Evolutionary conservation across 92 coral and sea anemone genomes (phyloP), one percentile per base, ranked within the genome.

Genomic region (Parazoanthus darwini): DNA sequence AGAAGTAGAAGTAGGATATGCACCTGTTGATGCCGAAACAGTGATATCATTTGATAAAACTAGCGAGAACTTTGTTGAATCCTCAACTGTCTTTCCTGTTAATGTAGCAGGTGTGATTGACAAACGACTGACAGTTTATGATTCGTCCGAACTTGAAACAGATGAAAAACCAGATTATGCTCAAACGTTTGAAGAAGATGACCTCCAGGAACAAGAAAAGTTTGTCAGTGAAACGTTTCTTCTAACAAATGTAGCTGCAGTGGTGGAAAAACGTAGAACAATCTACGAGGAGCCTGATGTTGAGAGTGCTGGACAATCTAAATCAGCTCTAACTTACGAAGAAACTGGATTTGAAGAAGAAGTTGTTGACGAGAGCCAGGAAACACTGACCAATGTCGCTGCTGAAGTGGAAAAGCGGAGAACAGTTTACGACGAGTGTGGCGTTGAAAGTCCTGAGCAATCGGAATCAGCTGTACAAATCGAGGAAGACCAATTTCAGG

Each of bases 401-500:
- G 59, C 38, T 51, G 82, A 70, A 50, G 79, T 63, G 4, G 93
- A 90, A 8, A 89, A 44, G 75, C 82, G 79, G 20, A 78, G 42
- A 16, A 80, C 80, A 82, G 8, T 74, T 58, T 77, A 78, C 39
- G 77, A 56, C 43, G 90, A 78, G 8, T 56, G 72, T 15, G 59
- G 22, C 0, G 38, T 39, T 48, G 90, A 90, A 22, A 26, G n/a
- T 56, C 39, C 89, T 8, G 70, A 58, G 36, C 48, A 74, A 56
- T 5, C 74, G 25, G 80, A 73, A 20, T 54, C 81, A 72, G 91
- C 92, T 23, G 86, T 84, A 10, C 89, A 68, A n/a, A 90, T 80
- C 70, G 94, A 93, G 23, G 93, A 93, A 13, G 51, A 80, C 29
- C 90, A 73, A 7, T 50, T 88, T 4, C 43, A 75, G 48, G 84